Conservation (phyloP, 2,113 vertebrate genomes). For the Girardinichthys multiradiatus region DNA sequence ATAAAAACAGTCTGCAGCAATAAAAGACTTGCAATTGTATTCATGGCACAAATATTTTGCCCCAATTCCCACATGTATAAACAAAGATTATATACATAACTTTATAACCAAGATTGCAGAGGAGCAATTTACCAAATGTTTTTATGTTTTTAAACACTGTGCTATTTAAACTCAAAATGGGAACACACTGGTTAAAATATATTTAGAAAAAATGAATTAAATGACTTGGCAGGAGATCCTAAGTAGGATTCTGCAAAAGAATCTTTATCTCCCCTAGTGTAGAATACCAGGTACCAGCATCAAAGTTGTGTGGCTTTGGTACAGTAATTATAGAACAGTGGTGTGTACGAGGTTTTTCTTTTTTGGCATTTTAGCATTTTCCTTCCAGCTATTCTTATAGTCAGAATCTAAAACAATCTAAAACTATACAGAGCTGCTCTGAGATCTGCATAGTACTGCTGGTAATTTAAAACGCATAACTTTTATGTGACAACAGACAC, state of each 20-base stretch:
- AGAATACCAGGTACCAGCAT: slow-evolving; percentile 44
- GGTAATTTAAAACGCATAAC: slow-evolving; percentile 47
- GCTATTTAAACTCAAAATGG: slow-evolving; percentile 6
- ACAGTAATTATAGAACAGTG: slow-evolving; percentile 52
- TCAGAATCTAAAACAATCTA: slow-evolving; percentile 10
- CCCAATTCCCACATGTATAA: neutral
- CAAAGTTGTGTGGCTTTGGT: slow-evolving; percentile 14
- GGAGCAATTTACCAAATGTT: neutral
- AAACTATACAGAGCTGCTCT: slow-evolving; percentile 1
- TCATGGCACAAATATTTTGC: neutral
- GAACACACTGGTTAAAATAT: neutral
- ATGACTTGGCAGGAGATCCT: slow-evolving; percentile 17
- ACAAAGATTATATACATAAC: neutral
- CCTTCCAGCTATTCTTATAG: slow-evolving; percentile 35
- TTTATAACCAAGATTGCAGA: neutral
- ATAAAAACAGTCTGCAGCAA: neutral
- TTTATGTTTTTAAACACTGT: slow-evolving; percentile 13
- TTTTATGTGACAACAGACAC: slow-evolving; percentile 50
- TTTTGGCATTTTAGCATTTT: slow-evolving; percentile 38
- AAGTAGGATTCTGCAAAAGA: slow-evolving; percentile 11
- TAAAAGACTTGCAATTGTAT: neutral
- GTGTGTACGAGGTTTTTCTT: slow-evolving; percentile 43
- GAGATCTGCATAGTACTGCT: slow-evolving; percentile 35
- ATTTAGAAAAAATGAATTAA: slow-evolving; percentile 12
- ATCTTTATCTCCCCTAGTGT: slow-evolving; percentile 33